phyloP scores from a whole-genome alignment of 2,888 invertebrate genomes.

The Ectobius pallidus region DNA sequence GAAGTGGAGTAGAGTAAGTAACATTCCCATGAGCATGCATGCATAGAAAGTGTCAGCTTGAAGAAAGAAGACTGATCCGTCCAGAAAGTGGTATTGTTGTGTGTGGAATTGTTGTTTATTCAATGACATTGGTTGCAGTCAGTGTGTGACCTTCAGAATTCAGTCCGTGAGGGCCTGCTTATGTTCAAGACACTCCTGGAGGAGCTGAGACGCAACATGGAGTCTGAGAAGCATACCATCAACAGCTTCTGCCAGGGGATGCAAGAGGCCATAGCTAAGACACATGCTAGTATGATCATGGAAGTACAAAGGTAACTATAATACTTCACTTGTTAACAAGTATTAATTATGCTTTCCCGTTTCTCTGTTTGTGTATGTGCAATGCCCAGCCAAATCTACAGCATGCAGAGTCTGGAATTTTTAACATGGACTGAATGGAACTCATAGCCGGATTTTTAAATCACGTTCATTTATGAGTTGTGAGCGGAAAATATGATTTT shows the following conservation, averaged over 20 bases:
- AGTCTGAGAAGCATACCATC: slow-evolving; percentile 68
- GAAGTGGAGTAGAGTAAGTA: not conserved
- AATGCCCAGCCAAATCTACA: too few species aligned
- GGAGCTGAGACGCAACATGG: slow-evolving; percentile 68
- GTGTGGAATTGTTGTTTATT: slow-evolving; percentile 15
- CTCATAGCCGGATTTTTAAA: too few species aligned
- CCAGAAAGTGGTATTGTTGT: not conserved
- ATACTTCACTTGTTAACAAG: too few species aligned
- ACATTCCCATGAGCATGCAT: slow-evolving; percentile 4
- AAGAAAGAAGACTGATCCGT: not conserved
- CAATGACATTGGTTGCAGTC: slow-evolving; percentile 50
- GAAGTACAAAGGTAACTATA: slow-evolving; percentile 69
- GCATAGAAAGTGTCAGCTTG: not conserved
- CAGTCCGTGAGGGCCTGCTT: slow-evolving; percentile 70
- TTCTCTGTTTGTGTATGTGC: too few species aligned
- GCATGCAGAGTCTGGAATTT: too few species aligned
- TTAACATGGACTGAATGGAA: too few species aligned
- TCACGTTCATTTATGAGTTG: too few species aligned
- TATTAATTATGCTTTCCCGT: too few species aligned
- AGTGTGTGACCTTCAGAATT: slow-evolving; percentile 66
- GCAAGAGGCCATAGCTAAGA: slow-evolving; percentile 70
- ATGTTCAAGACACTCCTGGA: slow-evolving; percentile 69
- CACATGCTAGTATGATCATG: slow-evolving; percentile 67
- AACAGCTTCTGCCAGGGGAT: slow-evolving; percentile 69
- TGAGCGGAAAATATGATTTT: too few species aligned